These are phyloP conservation scores for Ficedula albicollis DNA, from an alignment of 2,797 vertebrate species.

Conservation along the genomic window DNA sequence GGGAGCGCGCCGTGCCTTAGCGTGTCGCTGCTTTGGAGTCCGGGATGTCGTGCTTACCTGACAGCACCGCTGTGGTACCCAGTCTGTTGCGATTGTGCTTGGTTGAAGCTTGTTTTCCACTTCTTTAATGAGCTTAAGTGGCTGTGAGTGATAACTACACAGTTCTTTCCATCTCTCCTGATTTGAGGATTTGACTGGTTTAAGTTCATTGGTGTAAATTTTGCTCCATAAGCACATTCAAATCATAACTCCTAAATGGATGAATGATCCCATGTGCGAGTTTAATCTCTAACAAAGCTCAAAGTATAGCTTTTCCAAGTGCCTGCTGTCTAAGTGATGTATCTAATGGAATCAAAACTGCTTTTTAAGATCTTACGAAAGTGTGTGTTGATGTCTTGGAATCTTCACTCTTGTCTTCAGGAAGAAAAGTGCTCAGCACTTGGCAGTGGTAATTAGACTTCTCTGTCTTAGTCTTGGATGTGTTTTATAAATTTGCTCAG, in stretches of 20 bases:
- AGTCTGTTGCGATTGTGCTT: rapidly evolving
- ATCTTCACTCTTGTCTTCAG: not conserved
- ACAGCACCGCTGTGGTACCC: rapidly evolving
- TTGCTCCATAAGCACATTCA: rapidly evolving
- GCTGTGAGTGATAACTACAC: rapidly evolving
- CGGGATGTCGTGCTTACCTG: not conserved
- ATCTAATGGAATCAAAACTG: not conserved
- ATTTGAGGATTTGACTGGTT: not conserved
- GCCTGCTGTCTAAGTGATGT: not conserved
- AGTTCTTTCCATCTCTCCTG: not conserved
- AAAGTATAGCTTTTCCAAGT: not conserved
- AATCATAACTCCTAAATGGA: not conserved
- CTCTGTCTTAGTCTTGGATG: not conserved
- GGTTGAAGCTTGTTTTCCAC: rapidly evolving
- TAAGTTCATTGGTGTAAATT: not conserved
- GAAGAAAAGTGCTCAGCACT: not conserved
- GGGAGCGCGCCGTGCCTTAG: rapidly evolving
- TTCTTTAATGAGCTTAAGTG: rapidly evolving
- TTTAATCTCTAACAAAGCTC: not conserved
- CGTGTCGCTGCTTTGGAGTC: rapidly evolving
- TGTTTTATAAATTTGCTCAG: too few species aligned
- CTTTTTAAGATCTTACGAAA: not conserved
- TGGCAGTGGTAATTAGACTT: not conserved
- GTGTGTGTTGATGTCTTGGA: not conserved
- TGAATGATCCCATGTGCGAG: rapidly evolving